Conservation (phyloP, 1,140 invertebrate genomes). For the Scaptomyza pallida region DNA sequence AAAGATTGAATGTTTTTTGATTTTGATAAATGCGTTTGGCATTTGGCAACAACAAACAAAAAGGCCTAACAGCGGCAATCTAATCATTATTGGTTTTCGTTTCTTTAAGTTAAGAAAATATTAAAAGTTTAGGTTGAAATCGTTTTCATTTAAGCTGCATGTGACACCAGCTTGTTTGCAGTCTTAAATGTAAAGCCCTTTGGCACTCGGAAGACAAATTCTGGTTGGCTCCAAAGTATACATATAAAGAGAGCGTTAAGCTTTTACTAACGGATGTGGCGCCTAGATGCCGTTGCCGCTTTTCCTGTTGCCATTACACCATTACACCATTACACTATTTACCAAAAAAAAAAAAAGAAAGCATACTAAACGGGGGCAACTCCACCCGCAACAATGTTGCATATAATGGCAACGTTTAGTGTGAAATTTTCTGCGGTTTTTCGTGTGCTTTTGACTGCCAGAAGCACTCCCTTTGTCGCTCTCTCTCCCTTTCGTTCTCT, state of each 20-base stretch:
- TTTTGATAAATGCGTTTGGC: conserved; percentile 9
- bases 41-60: conserved; percentile 7
- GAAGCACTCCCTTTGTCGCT: no score
- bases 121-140: not conserved
- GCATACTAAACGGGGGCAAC: no score
- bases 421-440: conserved; percentile 65
- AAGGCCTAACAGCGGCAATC: conserved; percentile 3
- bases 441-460: conserved; percentile 28
- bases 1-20: conserved; percentile 52
- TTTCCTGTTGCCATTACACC: conserved; percentile 19
- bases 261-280: conserved; percentile 12
- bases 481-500: conserved; percentile 8
- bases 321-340: not conserved
- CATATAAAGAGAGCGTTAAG: not conserved
- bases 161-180: conserved; percentile 5
- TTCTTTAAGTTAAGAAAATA: not conserved
- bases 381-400: conserved; percentile 61
- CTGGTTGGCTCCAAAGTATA: not conserved
- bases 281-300: conserved; percentile 20
- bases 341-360: not conserved
- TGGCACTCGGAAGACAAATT: conserved; percentile 27
- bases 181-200: not conserved
- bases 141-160: not conserved
- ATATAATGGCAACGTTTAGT: conserved; percentile 76
- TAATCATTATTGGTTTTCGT: not conserved